phyloP scores from a whole-genome alignment of 2,888 invertebrate species.

The Xanthorhoe designata region DNA sequence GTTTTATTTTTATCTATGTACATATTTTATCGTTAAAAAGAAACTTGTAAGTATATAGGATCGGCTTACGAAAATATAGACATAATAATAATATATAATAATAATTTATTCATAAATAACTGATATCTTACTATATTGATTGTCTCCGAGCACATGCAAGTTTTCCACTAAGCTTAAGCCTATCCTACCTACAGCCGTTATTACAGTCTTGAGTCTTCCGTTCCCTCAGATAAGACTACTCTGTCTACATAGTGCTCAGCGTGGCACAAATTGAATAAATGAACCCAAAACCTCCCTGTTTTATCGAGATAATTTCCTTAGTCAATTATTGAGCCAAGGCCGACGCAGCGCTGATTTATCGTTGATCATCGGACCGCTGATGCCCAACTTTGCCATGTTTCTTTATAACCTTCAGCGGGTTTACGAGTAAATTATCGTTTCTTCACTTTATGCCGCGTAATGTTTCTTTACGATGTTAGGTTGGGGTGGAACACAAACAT shows the following conservation, averaged over 20 bases:
- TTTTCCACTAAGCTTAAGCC: constrained; percentile 21
- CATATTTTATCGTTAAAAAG: not conserved
- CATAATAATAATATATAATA: too few relatives aligned
- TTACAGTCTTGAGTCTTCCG: constrained; percentile 13
- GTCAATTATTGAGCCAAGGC: constrained; percentile 39
- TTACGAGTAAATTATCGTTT: constrained; percentile 44
- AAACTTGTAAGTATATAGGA: not conserved
- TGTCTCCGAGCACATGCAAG: constrained; percentile 14
- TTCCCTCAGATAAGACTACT: constrained; percentile 14
- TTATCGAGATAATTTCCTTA: constrained; percentile 39
- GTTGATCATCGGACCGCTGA: constrained; percentile 45
- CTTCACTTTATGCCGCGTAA: constrained; percentile 39
- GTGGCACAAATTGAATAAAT: constrained; percentile 34
- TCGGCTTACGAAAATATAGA: constrained; percentile 12
- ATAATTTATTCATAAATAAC: too few relatives aligned
- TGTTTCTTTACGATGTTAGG: constrained; percentile 37
- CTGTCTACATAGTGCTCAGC: constrained; percentile 7
- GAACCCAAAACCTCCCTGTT: constrained; percentile 37
- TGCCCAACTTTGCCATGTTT: constrained; percentile 39
- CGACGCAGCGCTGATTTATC: constrained; percentile 41
- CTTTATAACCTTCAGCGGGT: constrained; percentile 38
- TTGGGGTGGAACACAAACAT: constrained; percentile 32
- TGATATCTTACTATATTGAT: not conserved
- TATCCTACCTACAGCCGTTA: constrained; percentile 12
- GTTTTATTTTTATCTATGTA: not conserved